These are phyloP conservation scores for Archips crataeganus DNA, from an alignment of 2,888 invertebrate species.

Conservation along the genomic window DNA sequence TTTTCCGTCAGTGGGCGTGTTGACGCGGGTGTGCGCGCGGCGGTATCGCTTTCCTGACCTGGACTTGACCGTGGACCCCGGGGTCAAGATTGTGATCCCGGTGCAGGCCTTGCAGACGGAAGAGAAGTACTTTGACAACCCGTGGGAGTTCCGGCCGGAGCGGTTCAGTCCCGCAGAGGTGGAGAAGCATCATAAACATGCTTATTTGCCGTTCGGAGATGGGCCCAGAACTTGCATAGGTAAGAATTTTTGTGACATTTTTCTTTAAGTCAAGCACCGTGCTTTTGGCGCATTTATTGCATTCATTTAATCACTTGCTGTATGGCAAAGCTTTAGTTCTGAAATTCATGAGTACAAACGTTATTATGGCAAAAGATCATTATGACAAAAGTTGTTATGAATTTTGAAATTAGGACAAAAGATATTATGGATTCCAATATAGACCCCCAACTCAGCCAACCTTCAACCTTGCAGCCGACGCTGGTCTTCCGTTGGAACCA, in stretches of 20 bases:
- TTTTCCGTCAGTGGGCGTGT: slow-evolving; percentile 43
- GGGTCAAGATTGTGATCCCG: slow-evolving; percentile 43
- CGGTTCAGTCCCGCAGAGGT: slow-evolving; percentile 50
- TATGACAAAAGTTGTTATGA: no score
- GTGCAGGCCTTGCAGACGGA: slow-evolving; percentile 44
- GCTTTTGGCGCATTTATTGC: no score
- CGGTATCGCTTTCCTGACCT: slow-evolving; percentile 42
- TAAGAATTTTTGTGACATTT: slow-evolving; percentile 18
- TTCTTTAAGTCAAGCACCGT: no score
- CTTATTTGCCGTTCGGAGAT: slow-evolving; percentile 48
- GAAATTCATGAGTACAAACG: no score
- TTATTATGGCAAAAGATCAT: no score
- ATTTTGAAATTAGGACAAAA: no score
- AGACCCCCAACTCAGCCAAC: no score
- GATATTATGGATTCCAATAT: no score
- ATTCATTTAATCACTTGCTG: no score
- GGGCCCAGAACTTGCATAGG: slow-evolving; percentile 45
- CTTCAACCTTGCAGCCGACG: no score
- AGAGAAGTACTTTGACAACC: slow-evolving; percentile 44
- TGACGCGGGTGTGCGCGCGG: slow-evolving; percentile 41
- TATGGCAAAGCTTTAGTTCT: no score
- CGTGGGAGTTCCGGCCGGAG: slow-evolving; percentile 47
- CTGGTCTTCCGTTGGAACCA: no score
- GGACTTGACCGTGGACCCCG: slow-evolving; percentile 41
- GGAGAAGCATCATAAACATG: slow-evolving; percentile 44